Evolutionary conservation across 2,797 vertebrate species (phyloP), one percentile per base, ranked within the genome.

Genomic region (Phyllotis vaccarum): DNA sequence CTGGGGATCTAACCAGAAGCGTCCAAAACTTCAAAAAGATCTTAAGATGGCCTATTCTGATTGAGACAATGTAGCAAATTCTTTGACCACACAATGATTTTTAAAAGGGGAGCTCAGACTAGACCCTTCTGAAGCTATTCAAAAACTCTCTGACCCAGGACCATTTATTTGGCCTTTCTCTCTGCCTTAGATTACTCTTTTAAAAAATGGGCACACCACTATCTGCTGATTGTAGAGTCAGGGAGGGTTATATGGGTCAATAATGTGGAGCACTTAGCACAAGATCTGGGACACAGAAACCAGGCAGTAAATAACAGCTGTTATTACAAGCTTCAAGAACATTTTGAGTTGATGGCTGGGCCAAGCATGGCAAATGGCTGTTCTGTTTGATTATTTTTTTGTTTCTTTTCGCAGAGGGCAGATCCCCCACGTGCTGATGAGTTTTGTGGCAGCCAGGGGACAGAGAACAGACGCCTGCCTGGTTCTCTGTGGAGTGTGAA

Each of bases 381-480:
- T 90, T 97, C 95, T 90, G 86, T 90, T 90, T 81, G 58, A 46
- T 86, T 82, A 29, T 80, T 64, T 78, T 78, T 80, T 88, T 75
- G 29, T 92, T 89, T 40, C 9, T 54, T 89, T 78, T 37, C 64
- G 80, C 37, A 80, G 46, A 94, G 54, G 74, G 76, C 49, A 88
- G 87, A 37, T 90, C 56, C 82, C 81, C 76, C 43, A 7, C 0
- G 0, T 54, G 64, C 70, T 68, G 58, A 75, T 27, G 64, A 60
- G 27, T 74, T 75, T 24, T 60, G n/a, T 54, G 64, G 79, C 54
- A 76, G 90, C 89, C 86, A 72, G 60, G 85, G 87, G 72, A 88
- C 9, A 62, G 81, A 78, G 43, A 74, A 52, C 85, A 90, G 90
- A 87, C 54, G 4, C n/a, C 90, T 37, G 66, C 81, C 40, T 5